A percentile compares a stretch with the other conserved stretches of the same genome.
These are phyloP conservation scores for Anthoscopus minutus DNA, from an alignment of 2,113 vertebrate species.

Conservation along the genomic window DNA sequence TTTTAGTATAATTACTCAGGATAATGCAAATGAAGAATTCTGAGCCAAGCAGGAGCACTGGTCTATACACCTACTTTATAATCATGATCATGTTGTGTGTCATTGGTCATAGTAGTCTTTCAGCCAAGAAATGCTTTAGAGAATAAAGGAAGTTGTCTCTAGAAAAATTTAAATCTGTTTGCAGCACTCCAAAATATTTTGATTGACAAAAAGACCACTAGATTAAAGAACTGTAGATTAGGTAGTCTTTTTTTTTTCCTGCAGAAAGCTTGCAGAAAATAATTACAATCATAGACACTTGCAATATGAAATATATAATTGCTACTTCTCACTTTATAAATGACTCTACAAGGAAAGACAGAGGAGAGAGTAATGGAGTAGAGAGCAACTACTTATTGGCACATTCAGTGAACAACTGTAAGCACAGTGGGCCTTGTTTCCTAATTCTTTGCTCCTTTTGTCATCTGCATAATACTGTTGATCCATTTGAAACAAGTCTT, in stretches of 20 bases:
- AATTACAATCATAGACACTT: not conserved
- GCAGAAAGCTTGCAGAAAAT: not conserved
- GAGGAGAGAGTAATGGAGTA: not conserved
- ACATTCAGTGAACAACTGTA: not conserved
- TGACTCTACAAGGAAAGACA: not conserved
- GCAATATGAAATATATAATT: conserved; percentile 7
- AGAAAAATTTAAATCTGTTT: not conserved
- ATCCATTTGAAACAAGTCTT: not conserved
- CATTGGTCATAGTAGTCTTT: not conserved
- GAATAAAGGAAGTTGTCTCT: not conserved
- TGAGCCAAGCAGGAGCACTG: not conserved
- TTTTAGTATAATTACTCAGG: not conserved
- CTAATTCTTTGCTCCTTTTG: not conserved
- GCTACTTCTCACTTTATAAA: not conserved
- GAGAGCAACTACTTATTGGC: not conserved
- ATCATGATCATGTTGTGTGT: not conserved
- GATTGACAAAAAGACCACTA: not conserved
- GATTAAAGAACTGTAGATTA: not conserved
- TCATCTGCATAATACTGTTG: not conserved
- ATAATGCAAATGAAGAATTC: not conserved
- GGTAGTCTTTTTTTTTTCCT: not conserved
- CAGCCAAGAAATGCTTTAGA: not conserved
- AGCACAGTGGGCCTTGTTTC: not conserved
- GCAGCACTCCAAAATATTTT: not conserved
- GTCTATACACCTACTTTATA: not conserved